Conservation (phyloP, 2,113 vertebrate species). For the Xenopus laevis region DNA sequence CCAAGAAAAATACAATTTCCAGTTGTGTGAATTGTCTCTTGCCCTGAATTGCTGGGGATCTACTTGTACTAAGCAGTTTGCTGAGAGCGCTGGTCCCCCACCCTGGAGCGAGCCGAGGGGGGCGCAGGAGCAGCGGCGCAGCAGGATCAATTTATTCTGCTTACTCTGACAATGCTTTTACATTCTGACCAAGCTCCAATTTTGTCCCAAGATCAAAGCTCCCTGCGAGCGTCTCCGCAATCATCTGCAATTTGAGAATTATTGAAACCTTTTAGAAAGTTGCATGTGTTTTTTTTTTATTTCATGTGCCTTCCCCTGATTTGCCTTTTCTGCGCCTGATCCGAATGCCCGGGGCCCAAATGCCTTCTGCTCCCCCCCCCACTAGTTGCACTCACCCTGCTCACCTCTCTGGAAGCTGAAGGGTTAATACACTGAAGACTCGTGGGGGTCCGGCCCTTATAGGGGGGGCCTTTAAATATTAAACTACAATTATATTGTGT, state of each 20-base stretch:
- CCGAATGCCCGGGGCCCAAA: background rate
- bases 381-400: too few species aligned
- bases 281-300: conserved; percentile 45
- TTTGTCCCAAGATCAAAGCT: conserved; percentile 63
- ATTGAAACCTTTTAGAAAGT: conserved; percentile 57
- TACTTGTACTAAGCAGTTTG: background rate
- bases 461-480: too few species aligned
- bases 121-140: background rate
- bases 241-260: conserved; percentile 59
- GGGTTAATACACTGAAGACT: too few species aligned
- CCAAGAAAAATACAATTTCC: background rate
- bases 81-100: conserved; percentile 1
- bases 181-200: conserved; percentile 56
- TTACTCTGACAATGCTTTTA: conserved; percentile 59
- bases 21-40: background rate
- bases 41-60: too few species aligned
- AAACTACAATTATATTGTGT: too few species aligned
- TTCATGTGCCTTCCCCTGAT: conserved; percentile 43
- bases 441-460: too few species aligned
- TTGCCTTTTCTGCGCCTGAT: conserved; percentile 48
- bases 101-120: conserved; percentile 22
- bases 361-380: too few species aligned
- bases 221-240: conserved; percentile 55
- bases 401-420: too few species aligned
- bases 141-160: conserved; percentile 57